Evolutionary conservation across 2,113 vertebrate genomes (phyloP).

Genomic region (Chaetorhynchus papuensis): DNA sequence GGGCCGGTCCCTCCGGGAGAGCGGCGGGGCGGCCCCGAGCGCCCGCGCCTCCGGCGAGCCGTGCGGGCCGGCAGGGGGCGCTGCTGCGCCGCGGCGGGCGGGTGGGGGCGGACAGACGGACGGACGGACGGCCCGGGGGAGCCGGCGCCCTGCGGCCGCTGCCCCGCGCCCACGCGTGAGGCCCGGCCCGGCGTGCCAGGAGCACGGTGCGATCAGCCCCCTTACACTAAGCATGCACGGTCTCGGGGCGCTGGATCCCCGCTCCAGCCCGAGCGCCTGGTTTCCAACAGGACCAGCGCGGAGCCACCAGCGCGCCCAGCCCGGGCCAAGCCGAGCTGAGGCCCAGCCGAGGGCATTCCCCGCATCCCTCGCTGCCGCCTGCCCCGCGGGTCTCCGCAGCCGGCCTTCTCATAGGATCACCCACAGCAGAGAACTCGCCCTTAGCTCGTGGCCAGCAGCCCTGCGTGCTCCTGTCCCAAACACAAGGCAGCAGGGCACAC

Average conservation of each 20-base stretch:
- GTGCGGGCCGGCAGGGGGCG: neutral
- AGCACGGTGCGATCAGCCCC: neutral
- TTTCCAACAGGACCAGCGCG: neutral
- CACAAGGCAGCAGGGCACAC: neutral
- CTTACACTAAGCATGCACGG: fast-evolving
- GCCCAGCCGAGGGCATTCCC: neutral
- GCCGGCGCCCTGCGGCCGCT: neutral
- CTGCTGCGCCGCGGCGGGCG: neutral
- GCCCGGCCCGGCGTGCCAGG: neutral
- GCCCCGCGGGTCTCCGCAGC: neutral
- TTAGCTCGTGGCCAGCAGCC: neutral
- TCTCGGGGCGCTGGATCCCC: neutral
- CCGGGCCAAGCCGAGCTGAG: neutral
- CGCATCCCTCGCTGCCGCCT: neutral
- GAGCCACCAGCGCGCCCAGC: neutral
- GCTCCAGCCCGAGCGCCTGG: neutral
- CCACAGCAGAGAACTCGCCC: neutral
- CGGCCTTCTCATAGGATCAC: neutral
- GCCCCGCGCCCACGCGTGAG: neutral
- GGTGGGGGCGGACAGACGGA: neutral
- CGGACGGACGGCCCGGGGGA: neutral
- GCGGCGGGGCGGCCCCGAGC: neutral
- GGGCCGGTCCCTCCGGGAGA: neutral
- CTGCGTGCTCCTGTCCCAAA: neutral
- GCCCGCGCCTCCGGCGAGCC: neutral